These are phyloP conservation scores for Phrynocephalus versicolor DNA, from an alignment of 2,113 vertebrate genomes.

Conservation along the genomic window DNA sequence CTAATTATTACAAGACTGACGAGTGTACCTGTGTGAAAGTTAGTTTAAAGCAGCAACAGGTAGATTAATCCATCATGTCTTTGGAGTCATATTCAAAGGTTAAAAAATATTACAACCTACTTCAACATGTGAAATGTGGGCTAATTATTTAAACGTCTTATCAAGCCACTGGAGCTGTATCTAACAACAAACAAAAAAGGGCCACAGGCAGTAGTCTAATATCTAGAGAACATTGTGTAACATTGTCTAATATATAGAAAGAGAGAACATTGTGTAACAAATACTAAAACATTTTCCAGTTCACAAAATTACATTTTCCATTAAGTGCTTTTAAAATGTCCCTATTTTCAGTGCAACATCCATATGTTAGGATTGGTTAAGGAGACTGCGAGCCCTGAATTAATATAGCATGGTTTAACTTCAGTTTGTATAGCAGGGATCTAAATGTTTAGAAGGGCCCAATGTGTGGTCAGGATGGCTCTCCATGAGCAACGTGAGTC, in stretches of 20 bases:
- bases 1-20: background rate
- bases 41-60: background rate
- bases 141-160: conserved; percentile 4
- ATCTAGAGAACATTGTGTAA: conserved; percentile 57
- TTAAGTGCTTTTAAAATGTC: conserved; percentile 49
- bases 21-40: background rate
- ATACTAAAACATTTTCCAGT: conserved; percentile 46
- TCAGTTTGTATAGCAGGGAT: conserved; percentile 40
- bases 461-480: background rate
- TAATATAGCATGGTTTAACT: background rate
- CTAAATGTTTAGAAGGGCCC: background rate
- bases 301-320: conserved; percentile 52
- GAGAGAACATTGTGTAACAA: no score
- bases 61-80: background rate
- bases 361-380: conserved; percentile 21
- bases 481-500: no score
- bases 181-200: background rate
- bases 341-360: background rate
- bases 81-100: no score
- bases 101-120: background rate
- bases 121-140: conserved; percentile 2
- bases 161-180: no score
- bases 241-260: conserved; percentile 45
- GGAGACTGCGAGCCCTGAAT: conserved; percentile 21
- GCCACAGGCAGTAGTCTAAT: conserved; percentile 21